Percentiles rank a stretch among this genome's conserved stretches.
These are phyloP conservation scores for Euleptes europaea DNA, from an alignment of 2,113 vertebrate species.

Conservation along the genomic window DNA sequence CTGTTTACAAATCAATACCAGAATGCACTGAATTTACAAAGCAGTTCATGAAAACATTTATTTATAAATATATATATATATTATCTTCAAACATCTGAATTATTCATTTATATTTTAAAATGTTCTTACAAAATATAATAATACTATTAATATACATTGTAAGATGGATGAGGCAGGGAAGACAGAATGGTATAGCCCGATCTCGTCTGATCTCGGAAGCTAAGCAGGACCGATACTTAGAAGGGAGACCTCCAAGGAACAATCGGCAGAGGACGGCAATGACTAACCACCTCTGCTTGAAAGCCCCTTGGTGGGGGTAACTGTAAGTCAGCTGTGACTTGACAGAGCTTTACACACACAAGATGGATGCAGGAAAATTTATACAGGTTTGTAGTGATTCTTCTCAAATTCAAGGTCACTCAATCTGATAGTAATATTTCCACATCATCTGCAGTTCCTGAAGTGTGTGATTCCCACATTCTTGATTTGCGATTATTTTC, in stretches of 20 bases:
- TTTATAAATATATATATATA: background rate
- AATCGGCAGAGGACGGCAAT: too few species aligned
- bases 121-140: slow-evolving; percentile 1
- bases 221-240: too few species aligned
- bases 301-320: too few species aligned
- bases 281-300: too few species aligned
- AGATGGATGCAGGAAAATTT: background rate
- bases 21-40: background rate
- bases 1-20: background rate
- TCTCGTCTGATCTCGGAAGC: too few species aligned
- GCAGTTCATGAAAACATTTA: background rate
- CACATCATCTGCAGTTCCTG: background rate
- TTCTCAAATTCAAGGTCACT: background rate
- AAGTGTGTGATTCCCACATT: background rate
- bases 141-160: background rate
- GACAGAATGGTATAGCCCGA: too few species aligned
- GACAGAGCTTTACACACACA: too few species aligned
- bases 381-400: background rate
- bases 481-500: too few species aligned
- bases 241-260: too few species aligned
- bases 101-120: background rate
- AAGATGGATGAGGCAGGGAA: background rate
- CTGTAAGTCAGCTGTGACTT: too few species aligned
- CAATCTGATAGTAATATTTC: background rate
- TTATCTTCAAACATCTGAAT: background rate